Percentiles rank a stretch among this genome's conserved stretches.
Evolutionary conservation across 2,888 invertebrate species (phyloP).

Genomic region (Hoplodrina ambigua): DNA sequence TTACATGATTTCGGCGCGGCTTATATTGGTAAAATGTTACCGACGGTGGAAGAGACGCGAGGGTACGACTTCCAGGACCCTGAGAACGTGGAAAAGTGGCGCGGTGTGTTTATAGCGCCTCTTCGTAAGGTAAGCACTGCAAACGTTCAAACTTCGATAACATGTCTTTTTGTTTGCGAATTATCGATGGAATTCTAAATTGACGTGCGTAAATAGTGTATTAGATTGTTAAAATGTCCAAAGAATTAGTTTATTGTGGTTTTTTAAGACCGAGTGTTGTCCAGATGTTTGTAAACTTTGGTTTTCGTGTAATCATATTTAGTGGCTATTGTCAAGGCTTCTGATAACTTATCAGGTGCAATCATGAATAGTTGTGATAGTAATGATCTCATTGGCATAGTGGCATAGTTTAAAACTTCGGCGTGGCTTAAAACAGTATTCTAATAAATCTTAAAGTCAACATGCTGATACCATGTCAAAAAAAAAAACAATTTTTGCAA

Average conservation of each 20-base stretch:
- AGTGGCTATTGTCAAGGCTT: slow-evolving; percentile 53
- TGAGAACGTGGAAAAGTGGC: slow-evolving; percentile 98
- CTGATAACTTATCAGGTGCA: slow-evolving; percentile 62
- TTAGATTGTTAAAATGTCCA: slow-evolving; percentile 1
- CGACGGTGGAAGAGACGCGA: slow-evolving; percentile 89
- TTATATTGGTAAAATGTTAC: slow-evolving; percentile 84
- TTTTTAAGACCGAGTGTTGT: slow-evolving; percentile 1
- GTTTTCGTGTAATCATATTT: slow-evolving; percentile 25
- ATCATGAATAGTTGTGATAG: slow-evolving; percentile 39
- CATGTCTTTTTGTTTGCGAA: slow-evolving; percentile 48
- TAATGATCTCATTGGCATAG: slow-evolving; percentile 33
- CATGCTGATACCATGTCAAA: not conserved
- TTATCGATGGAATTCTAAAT: slow-evolving; percentile 31
- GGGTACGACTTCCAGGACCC: slow-evolving; percentile 96
- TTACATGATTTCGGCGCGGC: slow-evolving; percentile 87
- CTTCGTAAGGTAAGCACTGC: slow-evolving; percentile 93
- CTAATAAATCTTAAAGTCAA: not conserved
- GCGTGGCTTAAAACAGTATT: not conserved
- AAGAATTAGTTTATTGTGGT: not conserved
- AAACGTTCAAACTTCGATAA: slow-evolving; percentile 22
- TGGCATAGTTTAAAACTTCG: not conserved
- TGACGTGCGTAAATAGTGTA: not conserved
- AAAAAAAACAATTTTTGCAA: too few relatives aligned
- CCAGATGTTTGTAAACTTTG: slow-evolving; percentile 59
- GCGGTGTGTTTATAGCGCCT: slow-evolving; percentile 96